Conservation (phyloP, 2,113 vertebrate genomes). For the Petroica traversi region DNA sequence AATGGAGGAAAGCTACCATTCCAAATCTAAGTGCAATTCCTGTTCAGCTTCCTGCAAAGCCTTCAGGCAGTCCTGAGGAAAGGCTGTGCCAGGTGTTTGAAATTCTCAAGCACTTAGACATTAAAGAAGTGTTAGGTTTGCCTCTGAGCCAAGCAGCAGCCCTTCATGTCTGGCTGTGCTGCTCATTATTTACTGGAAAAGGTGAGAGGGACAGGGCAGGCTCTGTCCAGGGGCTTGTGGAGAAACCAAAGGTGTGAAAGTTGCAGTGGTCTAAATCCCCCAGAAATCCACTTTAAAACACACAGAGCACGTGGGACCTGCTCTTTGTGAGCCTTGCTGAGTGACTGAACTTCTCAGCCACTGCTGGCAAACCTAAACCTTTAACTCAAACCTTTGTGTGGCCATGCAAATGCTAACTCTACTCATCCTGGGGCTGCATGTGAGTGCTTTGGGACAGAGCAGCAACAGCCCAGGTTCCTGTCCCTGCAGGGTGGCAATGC, state of each 20-base stretch:
- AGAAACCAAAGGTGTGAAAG: not conserved
- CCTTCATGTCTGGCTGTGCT: not conserved
- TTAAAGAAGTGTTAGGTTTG: not conserved
- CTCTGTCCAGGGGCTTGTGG: not conserved
- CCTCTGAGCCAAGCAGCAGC: not conserved
- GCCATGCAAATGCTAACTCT: conserved; percentile 21
- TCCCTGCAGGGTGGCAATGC: not conserved
- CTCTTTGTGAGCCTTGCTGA: conserved; percentile 59
- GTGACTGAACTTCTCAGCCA: not conserved
- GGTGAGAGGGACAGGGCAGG: not conserved
- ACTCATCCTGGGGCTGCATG: conserved; percentile 22
- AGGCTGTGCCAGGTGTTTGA: not conserved
- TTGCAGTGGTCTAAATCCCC: not conserved
- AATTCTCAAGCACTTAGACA: not conserved
- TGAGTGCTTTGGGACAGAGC: not conserved
- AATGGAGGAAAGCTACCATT: not conserved
- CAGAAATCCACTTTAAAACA: not conserved
- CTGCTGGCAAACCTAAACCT: conserved; percentile 40
- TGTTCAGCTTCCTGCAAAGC: not conserved
- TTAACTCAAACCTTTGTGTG: conserved; percentile 29
- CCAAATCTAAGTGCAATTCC: not conserved
- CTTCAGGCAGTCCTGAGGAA: not conserved
- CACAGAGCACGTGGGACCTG: conserved; percentile 56
- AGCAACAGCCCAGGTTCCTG: not conserved
- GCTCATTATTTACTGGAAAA: not conserved